Base-by-base conservation (phyloP, 1,140 invertebrate genomes). In the Sitodiplosis mosellana region DNA sequence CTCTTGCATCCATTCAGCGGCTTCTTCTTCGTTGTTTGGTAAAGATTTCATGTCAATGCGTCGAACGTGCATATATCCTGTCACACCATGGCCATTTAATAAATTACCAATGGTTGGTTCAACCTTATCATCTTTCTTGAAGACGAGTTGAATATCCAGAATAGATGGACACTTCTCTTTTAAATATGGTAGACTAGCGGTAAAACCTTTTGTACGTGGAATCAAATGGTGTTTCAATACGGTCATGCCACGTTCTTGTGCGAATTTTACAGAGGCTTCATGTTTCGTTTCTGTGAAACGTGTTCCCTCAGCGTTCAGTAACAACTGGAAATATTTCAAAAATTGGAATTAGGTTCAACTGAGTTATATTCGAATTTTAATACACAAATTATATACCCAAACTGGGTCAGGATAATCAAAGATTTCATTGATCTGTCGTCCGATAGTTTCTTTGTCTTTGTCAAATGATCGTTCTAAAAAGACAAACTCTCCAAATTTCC, bases 221-320 rank as follows among this genome's bases (percentile, higher is more conserved):
- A 87, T 79, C 27, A 97, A 70, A 67, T 94, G 90, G 61, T 95
- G 80, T 55, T 92, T 88, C 22, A 95, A 69, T 54, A 78, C 63
- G 3, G 87, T 81, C 52, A 95, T 72, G 53, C 87, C 85, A 54
- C 87, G 85, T 55, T 90, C 78, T 56, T 75, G 72, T 0, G 90
- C 88, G 63, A 94, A 91, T 55, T 87, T 83, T 55, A 88, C 70
- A 52, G 88, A 91, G 0, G 80, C 81, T 64, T 82, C 76, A 57
- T 91, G 83, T 61, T 97, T 97, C 53, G 79, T 76, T 46, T 74
- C 64, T 0, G 90, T 95, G 54, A 91, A 94, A 27, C 93, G 72
- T 1, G 93, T 97, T 6, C 93, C 93, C 69, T 97, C 93, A 7
- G 88, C 84, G 59, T 89, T 95, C n/a, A 96, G 61, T 33, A 94